These are phyloP conservation scores for Hemichromis elongatus DNA, from an alignment of 2,113 vertebrate species.

Conservation along the genomic window DNA sequence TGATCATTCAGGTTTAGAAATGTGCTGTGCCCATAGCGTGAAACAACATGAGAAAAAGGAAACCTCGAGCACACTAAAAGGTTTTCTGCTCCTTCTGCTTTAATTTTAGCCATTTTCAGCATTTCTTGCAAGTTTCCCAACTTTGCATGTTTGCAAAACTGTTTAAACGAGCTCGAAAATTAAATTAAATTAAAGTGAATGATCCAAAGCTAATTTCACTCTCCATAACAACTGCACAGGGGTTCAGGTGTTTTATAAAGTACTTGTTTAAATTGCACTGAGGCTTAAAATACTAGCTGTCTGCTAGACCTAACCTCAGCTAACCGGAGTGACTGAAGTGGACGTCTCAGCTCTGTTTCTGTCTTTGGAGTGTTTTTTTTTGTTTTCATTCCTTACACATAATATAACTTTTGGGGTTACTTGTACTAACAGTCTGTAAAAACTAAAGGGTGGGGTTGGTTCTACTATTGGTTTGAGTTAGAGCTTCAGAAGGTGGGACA, in stretches of 20 bases:
- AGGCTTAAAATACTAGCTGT: background rate
- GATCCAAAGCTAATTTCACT: background rate
- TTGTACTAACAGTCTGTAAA: background rate
- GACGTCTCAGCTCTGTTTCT: no score
- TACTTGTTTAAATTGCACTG: background rate
- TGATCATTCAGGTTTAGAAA: background rate
- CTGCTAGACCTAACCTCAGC: background rate
- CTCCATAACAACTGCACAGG: background rate
- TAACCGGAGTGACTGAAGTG: background rate
- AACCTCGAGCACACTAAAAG: background rate
- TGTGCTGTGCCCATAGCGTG: fast-evolving
- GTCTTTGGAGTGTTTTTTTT: no score
- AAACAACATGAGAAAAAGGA: fast-evolving
- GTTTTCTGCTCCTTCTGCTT: background rate
- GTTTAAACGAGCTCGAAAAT: background rate
- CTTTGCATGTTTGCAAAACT: background rate
- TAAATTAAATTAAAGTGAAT: fast-evolving
- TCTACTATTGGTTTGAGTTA: background rate
- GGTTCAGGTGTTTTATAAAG: background rate
- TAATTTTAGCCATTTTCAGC: background rate
- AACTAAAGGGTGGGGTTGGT: background rate
- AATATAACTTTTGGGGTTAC: background rate
- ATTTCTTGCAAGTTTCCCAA: background rate
- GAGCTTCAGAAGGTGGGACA: background rate
- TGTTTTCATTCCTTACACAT: background rate